Evolutionary conservation across 2,888 invertebrate genomes (phyloP).

Genomic region (Zygogramma bicolorata): DNA sequence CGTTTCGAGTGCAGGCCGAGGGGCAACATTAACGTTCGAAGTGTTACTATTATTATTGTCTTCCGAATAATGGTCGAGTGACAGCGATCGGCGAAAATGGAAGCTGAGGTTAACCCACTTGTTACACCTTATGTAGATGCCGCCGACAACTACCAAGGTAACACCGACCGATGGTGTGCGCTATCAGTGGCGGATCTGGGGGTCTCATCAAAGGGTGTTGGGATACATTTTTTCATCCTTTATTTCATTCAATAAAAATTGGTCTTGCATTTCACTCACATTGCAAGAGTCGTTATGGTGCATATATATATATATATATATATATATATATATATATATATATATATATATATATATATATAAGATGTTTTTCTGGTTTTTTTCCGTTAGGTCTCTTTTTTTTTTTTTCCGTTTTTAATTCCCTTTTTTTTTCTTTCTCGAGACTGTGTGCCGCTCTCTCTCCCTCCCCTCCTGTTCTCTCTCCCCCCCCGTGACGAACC

Average conservation of each 20-base stretch:
- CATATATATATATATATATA: no score
- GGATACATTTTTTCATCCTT: not conserved
- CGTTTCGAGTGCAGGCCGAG: not conserved
- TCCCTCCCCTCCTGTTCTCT: no score
- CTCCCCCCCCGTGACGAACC: no score
- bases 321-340: no score
- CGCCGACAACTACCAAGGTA: constrained; percentile 55
- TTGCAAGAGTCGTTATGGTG: no score
- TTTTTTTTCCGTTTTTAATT: no score
- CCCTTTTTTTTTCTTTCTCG: no score
- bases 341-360: no score
- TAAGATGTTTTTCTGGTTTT: no score
- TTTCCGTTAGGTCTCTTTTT: no score
- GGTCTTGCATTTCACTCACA: no score
- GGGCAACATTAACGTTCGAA: not conserved
- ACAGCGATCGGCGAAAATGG: constrained; percentile 40
- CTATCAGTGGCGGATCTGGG: not conserved
- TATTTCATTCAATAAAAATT: not conserved
- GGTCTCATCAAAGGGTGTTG: not conserved
- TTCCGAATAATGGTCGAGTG: not conserved
- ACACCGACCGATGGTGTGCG: constrained; percentile 1
- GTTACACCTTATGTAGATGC: constrained; percentile 51
- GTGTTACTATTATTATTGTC: constrained; percentile 3
- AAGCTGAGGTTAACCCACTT: constrained; percentile 47
- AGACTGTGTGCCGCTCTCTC: no score